These are phyloP conservation scores for Acridotheres tristis DNA, from an alignment of 2,797 vertebrate species.

Conservation along the genomic window DNA sequence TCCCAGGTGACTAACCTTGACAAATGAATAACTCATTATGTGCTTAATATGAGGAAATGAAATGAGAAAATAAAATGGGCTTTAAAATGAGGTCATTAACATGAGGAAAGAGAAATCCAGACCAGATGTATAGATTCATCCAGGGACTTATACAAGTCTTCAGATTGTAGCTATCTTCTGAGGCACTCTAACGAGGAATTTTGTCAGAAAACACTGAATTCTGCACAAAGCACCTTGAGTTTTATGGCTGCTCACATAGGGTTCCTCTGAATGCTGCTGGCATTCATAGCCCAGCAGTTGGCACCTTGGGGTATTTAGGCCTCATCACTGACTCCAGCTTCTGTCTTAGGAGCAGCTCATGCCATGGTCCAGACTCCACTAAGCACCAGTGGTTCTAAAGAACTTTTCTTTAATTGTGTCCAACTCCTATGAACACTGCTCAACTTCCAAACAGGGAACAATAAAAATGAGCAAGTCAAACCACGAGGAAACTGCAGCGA, in stretches of 20 bases:
- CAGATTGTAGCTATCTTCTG: background rate
- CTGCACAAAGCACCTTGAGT: background rate
- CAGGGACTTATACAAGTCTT: background rate
- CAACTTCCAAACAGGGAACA: background rate
- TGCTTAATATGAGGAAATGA: background rate
- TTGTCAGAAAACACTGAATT: background rate
- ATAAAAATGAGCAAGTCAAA: background rate
- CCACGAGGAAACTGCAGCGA: background rate
- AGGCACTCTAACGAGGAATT: background rate
- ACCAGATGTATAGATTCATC: background rate
- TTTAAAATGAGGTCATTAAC: background rate
- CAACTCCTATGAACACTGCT: background rate
- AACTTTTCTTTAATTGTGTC: background rate
- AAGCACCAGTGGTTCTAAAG: background rate
- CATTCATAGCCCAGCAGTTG: background rate
- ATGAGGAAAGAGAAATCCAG: background rate
- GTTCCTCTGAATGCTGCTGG: background rate
- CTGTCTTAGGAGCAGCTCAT: background rate
- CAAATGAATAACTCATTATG: background rate
- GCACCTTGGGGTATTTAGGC: background rate
- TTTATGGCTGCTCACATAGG: background rate
- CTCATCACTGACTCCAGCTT: background rate
- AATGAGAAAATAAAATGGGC: background rate
- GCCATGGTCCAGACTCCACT: background rate
- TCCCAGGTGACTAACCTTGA: background rate